These are phyloP conservation scores for Notarius quadriscutis DNA, from an alignment of 2,113 vertebrate species.

Conservation along the genomic window DNA sequence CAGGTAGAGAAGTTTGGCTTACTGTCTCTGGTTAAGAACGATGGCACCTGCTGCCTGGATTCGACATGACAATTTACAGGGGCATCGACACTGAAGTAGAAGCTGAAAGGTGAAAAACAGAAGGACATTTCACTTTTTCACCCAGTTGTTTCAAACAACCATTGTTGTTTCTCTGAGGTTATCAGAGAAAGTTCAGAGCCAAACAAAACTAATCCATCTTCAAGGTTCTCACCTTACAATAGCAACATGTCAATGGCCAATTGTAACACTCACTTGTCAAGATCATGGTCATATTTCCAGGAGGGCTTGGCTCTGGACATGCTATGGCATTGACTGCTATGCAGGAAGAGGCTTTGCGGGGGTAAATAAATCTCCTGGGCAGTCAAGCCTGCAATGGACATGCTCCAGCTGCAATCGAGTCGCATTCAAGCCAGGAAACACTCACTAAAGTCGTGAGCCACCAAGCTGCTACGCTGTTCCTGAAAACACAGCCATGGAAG, in stretches of 20 bases:
- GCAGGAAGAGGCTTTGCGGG: constrained; percentile 82
- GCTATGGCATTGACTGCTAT: constrained; percentile 77
- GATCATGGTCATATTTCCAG: constrained; percentile 76
- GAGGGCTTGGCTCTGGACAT: constrained; percentile 82
- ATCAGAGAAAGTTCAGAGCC: constrained; percentile 16
- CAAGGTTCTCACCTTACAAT: constrained; percentile 5
- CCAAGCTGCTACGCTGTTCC: constrained; percentile 64
- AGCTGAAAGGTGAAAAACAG: constrained; percentile 64
- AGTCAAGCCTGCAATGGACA: constrained; percentile 91
- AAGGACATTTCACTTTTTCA: background rate
- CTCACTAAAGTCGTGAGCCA: constrained; percentile 57
- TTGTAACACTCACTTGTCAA: constrained; percentile 81
- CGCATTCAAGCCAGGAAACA: constrained; percentile 78
- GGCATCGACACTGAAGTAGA: constrained; percentile 81
- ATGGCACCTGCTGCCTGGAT: constrained; percentile 59
- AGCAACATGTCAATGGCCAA: background rate
- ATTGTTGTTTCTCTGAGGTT: background rate
- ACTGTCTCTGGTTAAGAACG: constrained; percentile 64
- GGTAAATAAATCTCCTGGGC: constrained; percentile 87
- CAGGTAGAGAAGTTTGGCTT: constrained; percentile 52
- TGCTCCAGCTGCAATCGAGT: constrained; percentile 76
- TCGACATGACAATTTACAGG: constrained; percentile 77
- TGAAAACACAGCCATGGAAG: constrained; percentile 57
- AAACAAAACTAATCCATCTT: constrained; percentile 32
- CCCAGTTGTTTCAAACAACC: background rate